A percentile compares a stretch with the other conserved stretches of the same genome.
Evolutionary conservation across 2,113 vertebrate genomes (phyloP).

Genomic region (Rissa tridactyla): DNA sequence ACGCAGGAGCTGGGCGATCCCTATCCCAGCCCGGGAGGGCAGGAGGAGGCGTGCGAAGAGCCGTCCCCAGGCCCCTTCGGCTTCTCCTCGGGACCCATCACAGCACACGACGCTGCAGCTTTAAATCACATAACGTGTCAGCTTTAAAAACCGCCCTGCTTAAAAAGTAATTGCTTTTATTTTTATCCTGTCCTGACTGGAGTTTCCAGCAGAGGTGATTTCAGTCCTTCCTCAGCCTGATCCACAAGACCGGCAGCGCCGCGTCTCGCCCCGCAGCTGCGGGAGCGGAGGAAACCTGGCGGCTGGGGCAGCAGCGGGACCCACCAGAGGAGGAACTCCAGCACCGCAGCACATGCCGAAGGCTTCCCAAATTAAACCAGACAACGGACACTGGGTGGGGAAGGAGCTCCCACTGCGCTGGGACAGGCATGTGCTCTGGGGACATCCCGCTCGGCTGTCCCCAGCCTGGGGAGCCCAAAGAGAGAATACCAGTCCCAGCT

Average conservation of each 20-base stretch:
- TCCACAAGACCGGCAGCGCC: not conserved
- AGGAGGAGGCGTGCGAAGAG: not conserved
- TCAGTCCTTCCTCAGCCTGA: not conserved
- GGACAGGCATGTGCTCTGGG: too few species aligned
- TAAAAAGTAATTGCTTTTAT: not conserved
- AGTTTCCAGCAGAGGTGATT: not conserved
- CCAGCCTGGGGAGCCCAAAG: not conserved
- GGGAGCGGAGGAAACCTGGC: not conserved
- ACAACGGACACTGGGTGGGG: not conserved
- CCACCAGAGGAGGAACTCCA: not conserved
- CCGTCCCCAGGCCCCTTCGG: accelerated
- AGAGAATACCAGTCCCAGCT: not conserved
- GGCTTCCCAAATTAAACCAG: not conserved
- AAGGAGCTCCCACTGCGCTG: accelerated
- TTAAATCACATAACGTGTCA: not conserved
- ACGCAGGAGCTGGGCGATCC: accelerated
- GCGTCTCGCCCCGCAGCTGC: not conserved
- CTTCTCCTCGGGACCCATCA: not conserved
- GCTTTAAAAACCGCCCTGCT: not conserved
- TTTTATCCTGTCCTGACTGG: not conserved
- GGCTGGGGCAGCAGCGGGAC: not conserved
- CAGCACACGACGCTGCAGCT: not conserved
- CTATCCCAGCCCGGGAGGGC: not conserved
- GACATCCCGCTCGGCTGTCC: not conserved
- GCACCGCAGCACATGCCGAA: accelerated